Evolutionary conservation across 1,140 invertebrate species (phyloP), one percentile per base, ranked within the genome.

Genomic region (Nymphalis io): DNA sequence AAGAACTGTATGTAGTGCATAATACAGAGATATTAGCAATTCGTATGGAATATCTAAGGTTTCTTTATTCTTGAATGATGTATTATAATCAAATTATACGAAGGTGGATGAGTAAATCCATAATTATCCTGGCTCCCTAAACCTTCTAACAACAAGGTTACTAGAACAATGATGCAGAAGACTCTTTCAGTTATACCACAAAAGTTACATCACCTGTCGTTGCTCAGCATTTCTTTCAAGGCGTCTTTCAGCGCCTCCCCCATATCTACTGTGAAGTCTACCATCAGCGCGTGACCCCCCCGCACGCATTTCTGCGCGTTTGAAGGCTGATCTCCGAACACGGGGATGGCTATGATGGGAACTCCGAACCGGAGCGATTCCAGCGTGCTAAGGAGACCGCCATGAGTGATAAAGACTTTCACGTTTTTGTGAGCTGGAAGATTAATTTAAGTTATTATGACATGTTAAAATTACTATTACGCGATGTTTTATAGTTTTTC

Each of bases 371-470:
- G 90, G 12, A 95, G 74, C 0, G 93, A 92, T 81, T 95, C 95
- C 71, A 92, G 86, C 0, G 92, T 82, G 27, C 94, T 94, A n/a
- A 94, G 86, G 15, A 93, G 83, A 0, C 95, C 95, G 58, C 94
- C 94, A 73, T 95, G 94, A 6, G 93, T 94, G n/a, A 95, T 93
- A 72, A 95, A 95, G 2, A 94, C 61, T 73, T 93, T 92, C 0
- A 81, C 39, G 58, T 84, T 82, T 10, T 74, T 73, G 53, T 84
- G 82, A 6, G 76, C 82, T 82, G 75, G 16, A 70, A 70, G 23
- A 39, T 20, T 5, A 33, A 2, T n/a, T n/a, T n/a, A n/a, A n/a
- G n/a, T n/a, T n/a, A n/a, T n/a, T n/a, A n/a, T n/a, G n/a, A n/a
- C n/a, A n/a, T n/a, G n/a, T n/a, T n/a, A n/a, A n/a, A n/a, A n/a